Conservation (phyloP, 2,888 invertebrate species). For the Sepiola atlantica region DNA sequence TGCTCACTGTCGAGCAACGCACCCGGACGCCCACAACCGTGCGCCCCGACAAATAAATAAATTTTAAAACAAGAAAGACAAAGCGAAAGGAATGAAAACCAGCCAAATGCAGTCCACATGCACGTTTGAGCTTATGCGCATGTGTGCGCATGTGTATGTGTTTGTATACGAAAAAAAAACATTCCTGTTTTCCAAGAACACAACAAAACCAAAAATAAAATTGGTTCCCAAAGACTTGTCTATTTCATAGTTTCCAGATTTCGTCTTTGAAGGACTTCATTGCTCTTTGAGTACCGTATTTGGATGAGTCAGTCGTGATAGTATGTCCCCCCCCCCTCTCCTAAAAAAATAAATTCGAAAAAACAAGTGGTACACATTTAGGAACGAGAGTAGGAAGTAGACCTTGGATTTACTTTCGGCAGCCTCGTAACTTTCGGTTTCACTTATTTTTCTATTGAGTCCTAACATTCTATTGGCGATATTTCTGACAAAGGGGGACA, state of each 20-base stretch:
- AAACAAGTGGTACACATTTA: too few species aligned
- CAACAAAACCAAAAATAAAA: not conserved
- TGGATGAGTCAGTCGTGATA: constrained; percentile 9
- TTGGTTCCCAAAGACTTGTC: not conserved
- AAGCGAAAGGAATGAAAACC: not conserved
- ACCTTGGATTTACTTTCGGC: too few species aligned
- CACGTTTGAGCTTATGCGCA: too few species aligned
- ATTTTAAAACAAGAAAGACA: not conserved
- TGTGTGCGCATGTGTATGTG: not conserved
- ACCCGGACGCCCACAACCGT: not conserved
- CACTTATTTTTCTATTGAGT: too few species aligned
- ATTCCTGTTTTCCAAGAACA: not conserved
- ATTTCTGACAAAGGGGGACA: too few species aligned
- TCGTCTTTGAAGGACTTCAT: not conserved
- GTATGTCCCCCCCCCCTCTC: not conserved
- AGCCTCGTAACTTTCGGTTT: too few species aligned
- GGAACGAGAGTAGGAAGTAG: too few species aligned
- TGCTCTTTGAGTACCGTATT: not conserved
- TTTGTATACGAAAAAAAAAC: not conserved
- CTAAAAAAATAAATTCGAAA: too few species aligned
- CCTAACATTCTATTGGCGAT: too few species aligned
- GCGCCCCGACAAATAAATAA: not conserved
- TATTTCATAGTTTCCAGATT: constrained; percentile 8
- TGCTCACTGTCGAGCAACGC: not conserved
- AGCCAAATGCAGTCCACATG: not conserved